Conservation (phyloP, 2,113 vertebrate species). For the Andinoacara biseriatus region DNA sequence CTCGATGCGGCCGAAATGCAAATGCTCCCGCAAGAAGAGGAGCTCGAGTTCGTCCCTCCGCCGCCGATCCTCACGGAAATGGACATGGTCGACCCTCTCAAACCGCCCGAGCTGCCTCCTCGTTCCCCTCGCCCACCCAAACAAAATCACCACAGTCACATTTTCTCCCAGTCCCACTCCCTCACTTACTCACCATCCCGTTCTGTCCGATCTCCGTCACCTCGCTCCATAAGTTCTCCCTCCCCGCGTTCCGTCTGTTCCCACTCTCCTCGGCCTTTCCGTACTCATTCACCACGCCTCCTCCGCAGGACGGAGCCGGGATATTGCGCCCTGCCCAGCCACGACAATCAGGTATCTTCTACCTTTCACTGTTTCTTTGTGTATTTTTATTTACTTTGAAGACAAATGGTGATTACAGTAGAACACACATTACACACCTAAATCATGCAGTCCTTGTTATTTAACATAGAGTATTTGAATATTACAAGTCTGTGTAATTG, state of each 20-base stretch:
- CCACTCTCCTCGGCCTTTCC: conserved; percentile 77
- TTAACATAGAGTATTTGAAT: not conserved
- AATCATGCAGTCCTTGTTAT: not conserved
- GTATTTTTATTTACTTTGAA: not conserved
- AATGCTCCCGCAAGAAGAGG: conserved; percentile 51
- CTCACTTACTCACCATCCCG: conserved; percentile 70
- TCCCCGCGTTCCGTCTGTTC: conserved; percentile 79
- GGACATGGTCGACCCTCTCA: conserved; percentile 73
- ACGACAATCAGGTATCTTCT: conserved; percentile 78
- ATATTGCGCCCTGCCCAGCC: conserved; percentile 78
- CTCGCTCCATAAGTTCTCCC: conserved; percentile 74
- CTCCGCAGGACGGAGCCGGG: conserved; percentile 73
- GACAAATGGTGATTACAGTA: not conserved
- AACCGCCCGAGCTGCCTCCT: conserved; percentile 77
- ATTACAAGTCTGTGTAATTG: not conserved
- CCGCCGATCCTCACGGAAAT: conserved; percentile 75
- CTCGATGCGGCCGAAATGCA: conserved; percentile 76
- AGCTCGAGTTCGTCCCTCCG: conserved; percentile 75
- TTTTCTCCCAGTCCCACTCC: conserved; percentile 65
- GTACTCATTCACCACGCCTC: conserved; percentile 75
- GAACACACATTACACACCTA: not conserved
- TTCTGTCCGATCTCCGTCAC: conserved; percentile 75
- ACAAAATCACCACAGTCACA: conserved; percentile 73
- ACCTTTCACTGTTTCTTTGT: not conserved
- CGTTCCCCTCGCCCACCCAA: conserved; percentile 78